These are phyloP conservation scores for Tholera decimalis DNA, from an alignment of 2,888 invertebrate genomes.

Conservation along the genomic window DNA sequence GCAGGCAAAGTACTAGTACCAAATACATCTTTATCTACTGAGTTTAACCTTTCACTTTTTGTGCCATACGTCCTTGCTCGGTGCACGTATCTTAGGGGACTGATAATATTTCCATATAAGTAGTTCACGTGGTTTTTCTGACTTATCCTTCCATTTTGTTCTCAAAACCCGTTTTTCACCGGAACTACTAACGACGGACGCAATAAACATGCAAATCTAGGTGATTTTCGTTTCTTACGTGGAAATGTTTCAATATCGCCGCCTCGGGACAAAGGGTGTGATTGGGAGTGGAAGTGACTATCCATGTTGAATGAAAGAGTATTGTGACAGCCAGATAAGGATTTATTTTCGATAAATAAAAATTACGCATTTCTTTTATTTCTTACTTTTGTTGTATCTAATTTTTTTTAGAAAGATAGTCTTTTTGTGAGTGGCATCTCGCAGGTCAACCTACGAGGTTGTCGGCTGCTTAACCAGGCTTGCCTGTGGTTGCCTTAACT, in stretches of 20 bases:
- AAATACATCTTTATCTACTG: too few species aligned
- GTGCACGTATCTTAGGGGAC: background rate
- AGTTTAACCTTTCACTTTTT: background rate
- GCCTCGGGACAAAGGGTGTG: slow-evolving; percentile 1
- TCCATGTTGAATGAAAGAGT: background rate
- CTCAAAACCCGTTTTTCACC: slow-evolving; percentile 69
- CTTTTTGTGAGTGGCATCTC: too few species aligned
- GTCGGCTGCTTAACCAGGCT: too few species aligned
- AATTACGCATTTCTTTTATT: too few species aligned
- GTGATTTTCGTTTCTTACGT: slow-evolving; percentile 64
- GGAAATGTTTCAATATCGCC: slow-evolving; percentile 59
- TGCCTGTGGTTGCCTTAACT: too few species aligned
- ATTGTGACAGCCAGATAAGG: background rate
- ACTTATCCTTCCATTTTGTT: background rate
- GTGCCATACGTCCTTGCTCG: background rate
- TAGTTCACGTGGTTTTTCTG: slow-evolving; percentile 23
- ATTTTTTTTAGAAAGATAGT: too few species aligned
- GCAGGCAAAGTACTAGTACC: too few species aligned
- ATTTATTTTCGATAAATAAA: too few species aligned
- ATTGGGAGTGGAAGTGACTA: background rate
- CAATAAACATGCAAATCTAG: slow-evolving; percentile 85
- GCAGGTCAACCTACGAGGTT: too few species aligned
- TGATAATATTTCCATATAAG: too few species aligned
- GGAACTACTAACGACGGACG: slow-evolving; percentile 63
- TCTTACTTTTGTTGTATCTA: too few species aligned